phyloP scores from a whole-genome alignment of 2,797 vertebrate genomes.

The Falco peregrinus region DNA sequence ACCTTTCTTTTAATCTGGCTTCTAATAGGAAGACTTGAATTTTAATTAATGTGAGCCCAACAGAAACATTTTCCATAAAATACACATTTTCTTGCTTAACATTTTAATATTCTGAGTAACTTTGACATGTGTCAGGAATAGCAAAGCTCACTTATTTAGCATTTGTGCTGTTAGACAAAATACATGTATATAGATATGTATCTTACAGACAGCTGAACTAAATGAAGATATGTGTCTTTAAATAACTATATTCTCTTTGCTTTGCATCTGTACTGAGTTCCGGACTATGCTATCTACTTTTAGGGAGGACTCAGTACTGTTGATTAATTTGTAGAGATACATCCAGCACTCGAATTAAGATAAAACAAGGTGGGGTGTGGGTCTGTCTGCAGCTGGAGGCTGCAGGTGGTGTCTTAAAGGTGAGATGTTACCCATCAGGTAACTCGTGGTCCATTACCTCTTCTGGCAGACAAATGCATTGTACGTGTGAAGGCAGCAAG shows the following conservation, averaged over 20 bases:
- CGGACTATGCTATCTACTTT: not conserved
- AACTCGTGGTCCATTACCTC: not conserved
- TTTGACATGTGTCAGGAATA: slow-evolving; percentile 10
- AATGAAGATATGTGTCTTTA: not conserved
- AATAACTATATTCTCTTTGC: not conserved
- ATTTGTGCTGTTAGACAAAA: not conserved
- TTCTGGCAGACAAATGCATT: not conserved
- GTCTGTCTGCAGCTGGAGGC: not conserved
- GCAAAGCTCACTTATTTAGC: slow-evolving; percentile 4
- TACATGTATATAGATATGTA: not conserved
- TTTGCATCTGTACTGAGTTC: not conserved
- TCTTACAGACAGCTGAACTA: not conserved
- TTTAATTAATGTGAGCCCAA: not conserved
- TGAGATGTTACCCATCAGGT: not conserved
- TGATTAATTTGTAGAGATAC: not conserved
- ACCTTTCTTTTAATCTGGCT: not conserved
- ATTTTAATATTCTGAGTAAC: slow-evolving; percentile 11
- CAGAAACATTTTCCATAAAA: not conserved
- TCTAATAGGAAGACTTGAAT: not conserved
- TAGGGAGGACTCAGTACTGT: not conserved
- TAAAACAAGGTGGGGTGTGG: not conserved
- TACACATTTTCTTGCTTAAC: not conserved
- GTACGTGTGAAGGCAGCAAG: not conserved
- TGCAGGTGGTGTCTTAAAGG: not conserved
- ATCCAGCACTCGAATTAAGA: not conserved